A percentile compares a stretch with the other conserved stretches of the same genome.
Evolutionary conservation across 2,797 vertebrate genomes (phyloP).

Genomic region (Notolepis coatsorum): DNA sequence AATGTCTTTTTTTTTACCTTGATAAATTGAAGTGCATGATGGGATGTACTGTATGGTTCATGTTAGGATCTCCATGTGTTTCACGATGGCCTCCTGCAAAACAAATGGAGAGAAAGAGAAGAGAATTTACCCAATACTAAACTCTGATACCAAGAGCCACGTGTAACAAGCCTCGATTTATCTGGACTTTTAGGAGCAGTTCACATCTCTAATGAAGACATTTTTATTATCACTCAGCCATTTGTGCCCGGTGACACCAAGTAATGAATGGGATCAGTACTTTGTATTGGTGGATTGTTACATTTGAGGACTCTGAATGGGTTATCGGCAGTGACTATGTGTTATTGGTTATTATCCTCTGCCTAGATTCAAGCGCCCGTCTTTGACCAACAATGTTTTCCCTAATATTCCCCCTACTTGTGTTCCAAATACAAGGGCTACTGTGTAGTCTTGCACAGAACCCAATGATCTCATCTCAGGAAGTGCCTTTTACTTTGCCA

Average conservation of each 20-base stretch:
- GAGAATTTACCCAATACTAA: too few species aligned
- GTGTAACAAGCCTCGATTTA: too few species aligned
- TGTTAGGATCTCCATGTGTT: not conserved
- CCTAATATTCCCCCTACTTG: not conserved
- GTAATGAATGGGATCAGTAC: too few species aligned
- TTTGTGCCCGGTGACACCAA: too few species aligned
- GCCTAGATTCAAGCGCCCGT: not conserved
- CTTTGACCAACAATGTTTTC: constrained; percentile 2
- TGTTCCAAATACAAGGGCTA: not conserved
- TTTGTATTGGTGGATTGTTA: not conserved
- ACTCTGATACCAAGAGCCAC: too few species aligned
- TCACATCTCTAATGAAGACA: too few species aligned
- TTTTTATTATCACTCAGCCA: too few species aligned
- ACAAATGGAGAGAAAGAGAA: too few species aligned
- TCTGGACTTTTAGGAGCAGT: too few species aligned
- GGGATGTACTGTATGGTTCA: not conserved
- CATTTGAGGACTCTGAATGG: not conserved
- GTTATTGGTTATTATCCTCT: too few species aligned
- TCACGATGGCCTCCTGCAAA: too few species aligned
- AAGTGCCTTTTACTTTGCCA: constrained; percentile 26
- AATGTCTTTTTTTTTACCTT: not conserved
- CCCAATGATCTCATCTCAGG: constrained; percentile 65
- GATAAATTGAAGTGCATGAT: not conserved
- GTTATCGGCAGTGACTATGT: too few species aligned
- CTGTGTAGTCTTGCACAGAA: constrained; percentile 39